Base-by-base conservation (phyloP, 2,797 vertebrate genomes). In the Poecilia wingei region DNA sequence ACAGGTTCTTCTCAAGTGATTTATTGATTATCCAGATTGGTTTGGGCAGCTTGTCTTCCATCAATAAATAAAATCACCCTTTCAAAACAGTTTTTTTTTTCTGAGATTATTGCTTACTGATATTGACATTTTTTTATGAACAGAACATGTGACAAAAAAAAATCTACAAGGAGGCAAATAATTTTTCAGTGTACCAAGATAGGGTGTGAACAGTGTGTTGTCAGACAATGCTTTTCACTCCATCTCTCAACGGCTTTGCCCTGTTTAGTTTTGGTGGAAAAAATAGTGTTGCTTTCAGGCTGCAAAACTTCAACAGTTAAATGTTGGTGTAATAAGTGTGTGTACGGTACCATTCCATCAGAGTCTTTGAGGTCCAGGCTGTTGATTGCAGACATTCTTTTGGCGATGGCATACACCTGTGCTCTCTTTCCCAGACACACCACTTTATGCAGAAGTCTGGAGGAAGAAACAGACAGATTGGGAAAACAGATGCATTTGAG, bases 351-450 rank as follows among this genome's bases (percentile, higher is more conserved):
- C 96, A 96, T 95, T 89, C 95, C 90, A 68, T 95, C 88, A 36
- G 84, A 88, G 46, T 97, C 95, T 89, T 94, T 97, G 74, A 93
- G 82, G 0, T 97, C 92, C 69, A 97, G 92, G 81, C 93, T 93
- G 87, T 94, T 92, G 47, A 96, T 71, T 1, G 87, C 77, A 0
- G 93, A 93, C 92, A 97, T 96, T 72, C 95, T 95, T 86, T 85
- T 94, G 0, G 96, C 96, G 3, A 97, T 91, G 2, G 88, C 94
- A 0, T 95, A 97, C 3, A 93, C 95, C 78, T 95, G 91, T 0
- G 96, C 95, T 79, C 96, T 95, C 81, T 93, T 96, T 4, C 97
- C 97, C 6, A 96, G 87, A 71, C 91, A 89, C 1, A 94, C 96
- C 70, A 93, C 96, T 71, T 86, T 91, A 86, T 97, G 97, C 43